phyloP scores from a whole-genome alignment of 2,797 vertebrate genomes.

The Peromyscus aztecus region DNA sequence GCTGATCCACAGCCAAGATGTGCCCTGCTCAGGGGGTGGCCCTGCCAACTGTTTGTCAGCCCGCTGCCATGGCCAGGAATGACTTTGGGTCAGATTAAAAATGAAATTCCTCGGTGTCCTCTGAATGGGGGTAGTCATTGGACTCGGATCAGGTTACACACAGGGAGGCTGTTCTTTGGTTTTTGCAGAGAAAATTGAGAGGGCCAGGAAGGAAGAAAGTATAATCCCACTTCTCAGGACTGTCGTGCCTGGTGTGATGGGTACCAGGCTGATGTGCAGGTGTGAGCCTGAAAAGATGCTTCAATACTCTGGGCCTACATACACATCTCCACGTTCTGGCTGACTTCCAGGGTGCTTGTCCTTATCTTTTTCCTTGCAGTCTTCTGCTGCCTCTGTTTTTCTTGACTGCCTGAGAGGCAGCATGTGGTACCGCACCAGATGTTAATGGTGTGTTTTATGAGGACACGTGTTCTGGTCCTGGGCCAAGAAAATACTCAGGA shows the following conservation, averaged over 20 bases:
- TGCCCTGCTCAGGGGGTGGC: slow-evolving; percentile 9
- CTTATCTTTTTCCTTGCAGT: slow-evolving; percentile 55
- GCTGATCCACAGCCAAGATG: slow-evolving; percentile 61
- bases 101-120: slow-evolving; percentile 32
- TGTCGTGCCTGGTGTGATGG: neutral
- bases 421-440: slow-evolving; percentile 56
- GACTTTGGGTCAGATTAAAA: slow-evolving; percentile 48
- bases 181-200: neutral
- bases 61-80: neutral
- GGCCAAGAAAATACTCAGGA: slow-evolving; percentile 65
- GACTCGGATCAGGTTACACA: neutral
- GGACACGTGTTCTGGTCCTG: slow-evolving; percentile 39
- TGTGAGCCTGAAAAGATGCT: neutral
- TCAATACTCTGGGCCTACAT: slow-evolving; percentile 29
- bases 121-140: neutral
- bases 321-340: neutral
- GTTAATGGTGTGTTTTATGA: slow-evolving; percentile 66
- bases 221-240: too few relatives aligned
- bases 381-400: slow-evolving; percentile 47
- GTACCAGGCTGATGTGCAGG: neutral
- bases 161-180: neutral
- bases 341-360: slow-evolving; percentile 20
- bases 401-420: slow-evolving; percentile 54
- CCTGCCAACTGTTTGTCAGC: neutral
- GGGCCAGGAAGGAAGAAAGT: neutral